These are phyloP conservation scores for Caenorhabditis sp. DNA, from an alignment of 2,888 invertebrate species.

Conservation along the genomic window DNA sequence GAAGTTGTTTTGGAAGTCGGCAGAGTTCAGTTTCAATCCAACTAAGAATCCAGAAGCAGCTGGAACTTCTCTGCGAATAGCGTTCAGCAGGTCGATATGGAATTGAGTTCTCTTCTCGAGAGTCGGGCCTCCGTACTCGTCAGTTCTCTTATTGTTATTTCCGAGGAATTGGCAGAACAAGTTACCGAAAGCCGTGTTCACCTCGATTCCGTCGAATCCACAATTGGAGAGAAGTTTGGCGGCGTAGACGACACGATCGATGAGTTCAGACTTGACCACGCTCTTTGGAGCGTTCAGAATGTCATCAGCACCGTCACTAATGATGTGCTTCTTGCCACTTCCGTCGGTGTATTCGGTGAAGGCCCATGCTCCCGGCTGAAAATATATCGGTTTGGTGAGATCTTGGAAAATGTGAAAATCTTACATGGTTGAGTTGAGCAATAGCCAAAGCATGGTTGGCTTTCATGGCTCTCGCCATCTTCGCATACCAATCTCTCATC, in stretches of 20 bases:
- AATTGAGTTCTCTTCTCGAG: slow-evolving; percentile 55
- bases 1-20: slow-evolving; percentile 61
- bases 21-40: slow-evolving; percentile 61
- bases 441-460: slow-evolving; percentile 69
- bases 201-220: slow-evolving; percentile 63
- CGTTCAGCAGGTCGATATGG: slow-evolving; percentile 48
- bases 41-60: slow-evolving; percentile 60
- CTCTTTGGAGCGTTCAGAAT: slow-evolving; percentile 66
- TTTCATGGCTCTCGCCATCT: slow-evolving; percentile 63
- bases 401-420: background rate
- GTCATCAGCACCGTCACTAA: slow-evolving; percentile 66
- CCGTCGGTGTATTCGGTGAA: slow-evolving; percentile 54
- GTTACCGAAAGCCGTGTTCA: slow-evolving; percentile 62
- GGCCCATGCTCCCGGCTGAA: slow-evolving; percentile 61
- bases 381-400: background rate
- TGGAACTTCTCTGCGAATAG: slow-evolving; percentile 57
- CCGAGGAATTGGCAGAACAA: slow-evolving; percentile 59
- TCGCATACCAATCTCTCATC: slow-evolving; percentile 63
- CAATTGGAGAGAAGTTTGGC: slow-evolving; percentile 55
- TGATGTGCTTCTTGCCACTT: slow-evolving; percentile 45
- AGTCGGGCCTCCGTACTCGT: slow-evolving; percentile 54
- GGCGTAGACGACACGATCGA: slow-evolving; percentile 72
- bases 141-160: slow-evolving; percentile 59
- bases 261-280: slow-evolving; percentile 69
- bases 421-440: slow-evolving; percentile 68